Conservation (phyloP, 2,113 vertebrate species). For the Phalacrocorax pelagicus region DNA sequence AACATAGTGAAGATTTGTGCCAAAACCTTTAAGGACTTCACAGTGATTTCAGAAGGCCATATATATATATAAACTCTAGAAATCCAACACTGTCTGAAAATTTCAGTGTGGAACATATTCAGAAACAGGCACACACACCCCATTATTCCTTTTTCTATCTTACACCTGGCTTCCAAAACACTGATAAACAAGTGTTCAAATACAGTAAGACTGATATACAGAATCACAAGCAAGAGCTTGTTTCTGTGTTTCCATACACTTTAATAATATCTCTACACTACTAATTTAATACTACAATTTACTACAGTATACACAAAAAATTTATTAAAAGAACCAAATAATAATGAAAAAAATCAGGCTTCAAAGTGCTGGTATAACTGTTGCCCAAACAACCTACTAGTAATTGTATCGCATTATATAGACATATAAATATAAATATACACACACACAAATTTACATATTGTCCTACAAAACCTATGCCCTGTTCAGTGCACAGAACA, state of each 20-base stretch:
- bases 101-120: neutral
- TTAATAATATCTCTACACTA: neutral
- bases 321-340: neutral
- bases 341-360: neutral
- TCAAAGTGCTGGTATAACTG: neutral
- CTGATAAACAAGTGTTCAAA: neutral
- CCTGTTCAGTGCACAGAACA: neutral
- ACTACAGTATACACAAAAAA: neutral
- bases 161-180: neutral
- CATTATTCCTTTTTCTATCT: neutral
- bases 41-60: neutral
- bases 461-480: neutral
- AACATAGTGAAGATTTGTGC: neutral
- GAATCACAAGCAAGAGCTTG: neutral
- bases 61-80: neutral
- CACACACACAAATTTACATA: neutral
- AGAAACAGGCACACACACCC: neutral
- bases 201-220: neutral
- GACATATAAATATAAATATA: neutral
- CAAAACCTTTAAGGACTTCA: neutral
- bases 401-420: neutral
- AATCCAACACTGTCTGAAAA: neutral
- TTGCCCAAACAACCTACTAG: neutral
- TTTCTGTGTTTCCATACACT: neutral
- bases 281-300: neutral